phyloP scores from a whole-genome alignment of 2,888 invertebrate species.

The Dascillus cervinus region DNA sequence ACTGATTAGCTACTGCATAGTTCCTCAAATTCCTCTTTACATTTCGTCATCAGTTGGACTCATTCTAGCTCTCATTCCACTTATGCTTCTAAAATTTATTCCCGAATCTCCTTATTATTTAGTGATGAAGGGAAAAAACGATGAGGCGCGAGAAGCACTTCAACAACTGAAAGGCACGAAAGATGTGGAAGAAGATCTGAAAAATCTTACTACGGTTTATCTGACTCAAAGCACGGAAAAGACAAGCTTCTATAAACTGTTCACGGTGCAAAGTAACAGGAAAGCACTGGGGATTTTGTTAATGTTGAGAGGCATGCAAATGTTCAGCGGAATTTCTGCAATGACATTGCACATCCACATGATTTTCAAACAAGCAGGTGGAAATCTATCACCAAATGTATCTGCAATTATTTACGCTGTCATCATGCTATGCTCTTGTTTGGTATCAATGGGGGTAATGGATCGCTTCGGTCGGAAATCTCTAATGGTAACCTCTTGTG shows the following conservation, averaged over 20 bases:
- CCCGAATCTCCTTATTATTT: slow-evolving; percentile 21
- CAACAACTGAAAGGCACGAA: slow-evolving; percentile 8
- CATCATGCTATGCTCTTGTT: slow-evolving; percentile 11
- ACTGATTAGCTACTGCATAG: slow-evolving; percentile 13
- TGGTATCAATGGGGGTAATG: slow-evolving; percentile 8
- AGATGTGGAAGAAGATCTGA: slow-evolving; percentile 12
- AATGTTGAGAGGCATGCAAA: slow-evolving; percentile 11
- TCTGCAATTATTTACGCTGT: slow-evolving; percentile 9
- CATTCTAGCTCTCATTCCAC: slow-evolving; percentile 9
- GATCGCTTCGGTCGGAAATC: slow-evolving; percentile 15
- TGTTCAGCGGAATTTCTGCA: slow-evolving; percentile 13
- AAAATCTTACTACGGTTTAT: slow-evolving; percentile 5
- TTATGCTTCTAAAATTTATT: slow-evolving; percentile 12
- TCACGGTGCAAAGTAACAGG: slow-evolving; percentile 10
- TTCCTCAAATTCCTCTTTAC: slow-evolving; percentile 15
- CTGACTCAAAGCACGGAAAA: slow-evolving; percentile 8
- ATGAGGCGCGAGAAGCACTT: slow-evolving; percentile 15
- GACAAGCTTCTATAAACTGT: slow-evolving; percentile 8
- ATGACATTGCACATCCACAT: slow-evolving; percentile 15
- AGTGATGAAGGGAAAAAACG: slow-evolving; percentile 8
- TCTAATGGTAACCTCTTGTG: slow-evolving; percentile 13
- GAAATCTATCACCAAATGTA: slow-evolving; percentile 3
- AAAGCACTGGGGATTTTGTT: slow-evolving; percentile 14
- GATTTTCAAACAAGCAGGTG: slow-evolving; percentile 12
- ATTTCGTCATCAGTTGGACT: slow-evolving; percentile 10